Evolutionary conservation across 2,888 invertebrate genomes (phyloP), one percentile per base, ranked within the genome.

Genomic region (Melanophora roralis): DNA sequence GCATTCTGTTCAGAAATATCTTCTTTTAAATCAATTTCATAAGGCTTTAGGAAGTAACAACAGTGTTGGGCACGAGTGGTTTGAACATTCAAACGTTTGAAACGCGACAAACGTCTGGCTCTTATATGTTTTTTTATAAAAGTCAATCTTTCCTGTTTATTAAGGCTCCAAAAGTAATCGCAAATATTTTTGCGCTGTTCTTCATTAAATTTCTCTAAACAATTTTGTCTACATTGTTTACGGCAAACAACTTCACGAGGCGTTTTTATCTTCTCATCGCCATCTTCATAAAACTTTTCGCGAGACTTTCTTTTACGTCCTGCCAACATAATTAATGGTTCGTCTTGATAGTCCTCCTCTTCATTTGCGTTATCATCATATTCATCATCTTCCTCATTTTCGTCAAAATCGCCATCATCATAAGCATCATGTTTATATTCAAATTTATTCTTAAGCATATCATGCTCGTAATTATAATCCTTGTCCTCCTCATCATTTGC

Each of bases 161-260:
- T 74, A 1, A 81, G 47, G 2, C 69, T 71, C 82, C 83, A 83
- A 51, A 74, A 84, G 38, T 78, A 79, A 8, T 53, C 45, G 38
- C 83, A 84, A 27, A 82, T 57, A 11, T 47, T 19, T 1, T 36
- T 67, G 0, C 84, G 79, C 23, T 81, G 72, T 19, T 69, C 64
- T 19, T 79, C 62, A 32, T 51, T 76, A 55, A 84, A 81, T 45
- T 78, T 77, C 11, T 76, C 69, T 2, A 45, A 55, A 32, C 83
- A 83, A 49, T 81, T 75, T 47, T 82, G 82, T 11, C 77, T 81
- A 45, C 84, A 84, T 12, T 74, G 78, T 7, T 69, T 64, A 6
- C 73, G 59, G 59, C 84, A 84, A 14, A 32, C 43, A 6, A 60
- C 76, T 1, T 11, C 32, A 4, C 69, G 53, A 1, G 74, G 69